phyloP scores from a whole-genome alignment of 2,888 invertebrate species.

The Tipula vernalis region DNA sequence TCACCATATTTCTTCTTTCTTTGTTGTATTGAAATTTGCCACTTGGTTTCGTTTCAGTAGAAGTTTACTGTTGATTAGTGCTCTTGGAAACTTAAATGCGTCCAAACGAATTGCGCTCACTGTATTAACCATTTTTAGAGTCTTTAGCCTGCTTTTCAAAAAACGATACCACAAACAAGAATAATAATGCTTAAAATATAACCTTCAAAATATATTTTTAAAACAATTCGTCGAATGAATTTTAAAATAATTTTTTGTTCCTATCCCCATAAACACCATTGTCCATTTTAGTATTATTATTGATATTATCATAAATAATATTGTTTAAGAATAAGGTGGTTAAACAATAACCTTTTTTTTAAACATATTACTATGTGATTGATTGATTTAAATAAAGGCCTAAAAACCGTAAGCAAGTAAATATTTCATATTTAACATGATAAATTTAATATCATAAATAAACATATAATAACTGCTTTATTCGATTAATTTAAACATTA shows the following conservation, averaged over 20 bases:
- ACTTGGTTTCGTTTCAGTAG: no score
- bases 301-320: neutral
- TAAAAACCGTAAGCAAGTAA: neutral
- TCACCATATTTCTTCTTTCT: no score
- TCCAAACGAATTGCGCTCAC: no score
- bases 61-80: no score
- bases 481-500: neutral
- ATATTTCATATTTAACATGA: neutral
- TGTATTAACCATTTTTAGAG: neutral
- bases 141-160: neutral
- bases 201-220: neutral
- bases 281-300: neutral
- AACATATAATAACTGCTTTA: neutral
- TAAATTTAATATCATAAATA: neutral
- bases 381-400: neutral
- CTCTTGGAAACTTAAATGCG: no score
- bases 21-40: no score
- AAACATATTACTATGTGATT: neutral
- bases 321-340: neutral
- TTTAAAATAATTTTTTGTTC: neutral
- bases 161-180: neutral
- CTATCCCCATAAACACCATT: neutral
- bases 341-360: neutral
- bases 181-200: neutral
- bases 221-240: neutral